Percentiles rank a stretch among this genome's conserved stretches.
Conservation (phyloP, 1,140 invertebrate species). For the Chironomus striatipennis region DNA sequence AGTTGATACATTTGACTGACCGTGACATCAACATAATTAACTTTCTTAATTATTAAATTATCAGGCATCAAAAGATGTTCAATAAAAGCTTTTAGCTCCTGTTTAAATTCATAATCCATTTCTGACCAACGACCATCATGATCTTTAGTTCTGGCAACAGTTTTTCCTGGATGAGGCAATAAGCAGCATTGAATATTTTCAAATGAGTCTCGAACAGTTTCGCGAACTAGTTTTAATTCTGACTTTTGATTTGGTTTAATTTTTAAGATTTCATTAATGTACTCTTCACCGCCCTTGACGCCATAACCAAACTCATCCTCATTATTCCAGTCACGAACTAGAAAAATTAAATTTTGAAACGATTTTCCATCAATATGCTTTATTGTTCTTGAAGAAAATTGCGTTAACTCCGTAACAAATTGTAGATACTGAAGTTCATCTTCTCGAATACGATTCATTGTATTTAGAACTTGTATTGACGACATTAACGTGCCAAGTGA, state of each 20-base stretch:
- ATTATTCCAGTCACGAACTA: neutral
- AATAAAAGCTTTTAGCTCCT: neutral
- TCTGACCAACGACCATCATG: neutral
- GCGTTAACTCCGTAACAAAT: slow-evolving; percentile 67
- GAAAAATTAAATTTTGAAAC: neutral
- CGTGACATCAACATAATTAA: no score
- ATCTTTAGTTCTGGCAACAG: neutral
- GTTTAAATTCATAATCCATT: neutral
- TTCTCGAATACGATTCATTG: slow-evolving; percentile 59
- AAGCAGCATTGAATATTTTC: neutral
- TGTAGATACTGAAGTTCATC: slow-evolving; percentile 59
- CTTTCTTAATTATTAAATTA: no score
- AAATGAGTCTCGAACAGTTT: neutral
- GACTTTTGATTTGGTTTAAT: neutral
- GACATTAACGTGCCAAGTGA: slow-evolving; percentile 55
- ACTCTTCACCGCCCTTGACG: neutral
- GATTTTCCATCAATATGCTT: slow-evolving; percentile 29
- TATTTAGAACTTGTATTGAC: slow-evolving; percentile 56
- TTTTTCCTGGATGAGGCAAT: neutral
- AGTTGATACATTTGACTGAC: no score
- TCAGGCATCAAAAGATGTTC: no score
- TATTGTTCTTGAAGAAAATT: slow-evolving; percentile 56
- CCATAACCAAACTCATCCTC: neutral
- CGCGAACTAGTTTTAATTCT: neutral
- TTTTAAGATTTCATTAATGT: neutral